Evolutionary conservation across 2,797 vertebrate species (phyloP), one percentile per base, ranked within the genome.

Genomic region (Tragelaphus oryx): DNA sequence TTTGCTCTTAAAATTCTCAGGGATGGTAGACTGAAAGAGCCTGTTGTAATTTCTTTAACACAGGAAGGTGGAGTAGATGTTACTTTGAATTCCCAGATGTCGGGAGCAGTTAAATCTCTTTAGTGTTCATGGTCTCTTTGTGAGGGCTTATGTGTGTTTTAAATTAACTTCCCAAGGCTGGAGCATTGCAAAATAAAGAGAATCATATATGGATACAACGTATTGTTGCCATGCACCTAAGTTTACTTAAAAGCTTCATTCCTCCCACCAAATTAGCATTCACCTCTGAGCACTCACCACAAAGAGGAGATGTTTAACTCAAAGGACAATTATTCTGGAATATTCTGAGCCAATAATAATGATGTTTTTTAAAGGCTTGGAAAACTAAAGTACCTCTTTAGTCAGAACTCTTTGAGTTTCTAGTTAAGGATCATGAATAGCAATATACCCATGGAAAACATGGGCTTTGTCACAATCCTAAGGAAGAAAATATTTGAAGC

Each of bases 161-260:
- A 90, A 95, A 96, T 93, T 96, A 95, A 93, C 83, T 92, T 89
- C 79, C 33, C 60, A 71, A 81, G 44, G 33, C 50, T 92, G 74
- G 75, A 95, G 95, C 93, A 92, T 93, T 95, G 83, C 87, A 96
- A 94, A 74, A 44, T 87, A 78, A 89, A 37, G 41, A 65, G 55
- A 92, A 92, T 90, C 55, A 18, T 93, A 88, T 89, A 68, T 88
- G 81, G 68, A 50, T 90, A 62, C 24, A 92, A 68, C 18, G 6
- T 94, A 95, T 89, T 89, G 65, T 93, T 96, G 33, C 54, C 46
- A 50, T 94, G 33, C 6, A 85, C 75, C 68, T 91, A 93, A 57
- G 5, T 96, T 92, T 88, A 96, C 44, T 94, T 96, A 93, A 90
- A 94, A 41, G n/a, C 87, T 93, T 94, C 44, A 80, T 97, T 96